Evolutionary conservation across 2,113 vertebrate genomes (phyloP).

Genomic region (Strix uralensis): DNA sequence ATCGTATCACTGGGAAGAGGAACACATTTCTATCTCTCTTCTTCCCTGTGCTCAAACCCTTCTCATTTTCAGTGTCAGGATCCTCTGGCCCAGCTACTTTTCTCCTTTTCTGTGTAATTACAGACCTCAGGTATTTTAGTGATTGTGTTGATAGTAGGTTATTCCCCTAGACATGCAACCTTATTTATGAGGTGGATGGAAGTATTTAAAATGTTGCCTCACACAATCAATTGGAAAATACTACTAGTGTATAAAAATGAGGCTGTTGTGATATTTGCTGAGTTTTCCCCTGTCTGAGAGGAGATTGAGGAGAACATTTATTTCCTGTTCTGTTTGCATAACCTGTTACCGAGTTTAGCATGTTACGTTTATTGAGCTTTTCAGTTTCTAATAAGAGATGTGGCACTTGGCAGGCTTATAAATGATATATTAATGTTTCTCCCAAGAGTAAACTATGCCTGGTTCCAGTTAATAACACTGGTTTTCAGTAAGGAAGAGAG

Average conservation of each 20-base stretch:
- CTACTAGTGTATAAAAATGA: background rate
- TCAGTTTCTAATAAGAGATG: background rate
- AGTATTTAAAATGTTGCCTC: background rate
- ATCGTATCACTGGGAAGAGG: background rate
- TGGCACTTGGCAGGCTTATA: background rate
- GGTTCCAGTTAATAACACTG: conserved; percentile 30
- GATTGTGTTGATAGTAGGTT: background rate
- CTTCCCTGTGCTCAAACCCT: background rate
- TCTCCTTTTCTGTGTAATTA: background rate
- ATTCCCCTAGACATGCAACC: background rate
- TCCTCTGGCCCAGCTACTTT: background rate
- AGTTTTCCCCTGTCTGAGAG: background rate
- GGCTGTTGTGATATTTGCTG: background rate
- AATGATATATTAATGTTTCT: conserved; percentile 4
- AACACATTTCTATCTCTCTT: background rate
- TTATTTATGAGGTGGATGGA: background rate
- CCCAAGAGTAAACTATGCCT: background rate
- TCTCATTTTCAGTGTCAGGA: background rate
- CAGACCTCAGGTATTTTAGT: background rate
- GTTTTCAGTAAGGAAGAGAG: conserved; percentile 18
- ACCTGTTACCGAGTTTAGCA: background rate
- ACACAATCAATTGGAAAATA: background rate
- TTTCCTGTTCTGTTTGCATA: conserved; percentile 12
- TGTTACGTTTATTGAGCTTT: background rate
- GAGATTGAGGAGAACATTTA: background rate